phyloP scores from a whole-genome alignment of 2,797 vertebrate species.

The Leuciscus waleckii region DNA sequence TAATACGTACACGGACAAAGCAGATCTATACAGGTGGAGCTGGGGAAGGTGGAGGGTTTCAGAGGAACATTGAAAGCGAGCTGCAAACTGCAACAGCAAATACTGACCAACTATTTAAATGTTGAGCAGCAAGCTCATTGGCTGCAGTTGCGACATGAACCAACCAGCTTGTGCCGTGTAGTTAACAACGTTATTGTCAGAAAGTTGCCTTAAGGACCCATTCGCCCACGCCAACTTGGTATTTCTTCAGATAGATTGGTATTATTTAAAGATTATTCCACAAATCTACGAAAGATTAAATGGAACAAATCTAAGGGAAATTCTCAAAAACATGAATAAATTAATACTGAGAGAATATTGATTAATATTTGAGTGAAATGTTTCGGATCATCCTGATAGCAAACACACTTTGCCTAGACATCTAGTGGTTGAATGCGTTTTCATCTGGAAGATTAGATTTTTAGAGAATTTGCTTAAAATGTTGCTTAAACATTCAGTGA shows the following conservation, averaged over 20 bases:
- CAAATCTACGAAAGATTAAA: neutral
- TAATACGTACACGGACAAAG: neutral
- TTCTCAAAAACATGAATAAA: neutral
- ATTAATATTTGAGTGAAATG: neutral
- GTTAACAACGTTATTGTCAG: neutral
- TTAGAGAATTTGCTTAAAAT: neutral
- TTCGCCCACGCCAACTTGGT: neutral
- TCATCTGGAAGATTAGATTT: neutral
- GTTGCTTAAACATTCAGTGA: neutral
- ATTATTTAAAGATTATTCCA: neutral
- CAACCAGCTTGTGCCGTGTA: neutral
- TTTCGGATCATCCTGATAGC: neutral
- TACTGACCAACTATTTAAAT: neutral
- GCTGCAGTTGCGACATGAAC: neutral
- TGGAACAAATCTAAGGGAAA: neutral
- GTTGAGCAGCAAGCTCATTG: neutral
- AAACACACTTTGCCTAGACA: neutral
- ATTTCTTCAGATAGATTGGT: neutral
- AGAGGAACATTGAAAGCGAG: neutral
- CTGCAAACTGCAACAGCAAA: neutral
- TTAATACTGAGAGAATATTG: conserved; percentile 1
- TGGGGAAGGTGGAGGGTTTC: neutral
- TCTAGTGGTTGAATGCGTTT: neutral
- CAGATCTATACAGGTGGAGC: neutral
- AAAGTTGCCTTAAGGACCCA: neutral